Evolutionary conservation across 2,888 invertebrate genomes (phyloP), one percentile per base, ranked within the genome.

Genomic region (Tortrix viridana): DNA sequence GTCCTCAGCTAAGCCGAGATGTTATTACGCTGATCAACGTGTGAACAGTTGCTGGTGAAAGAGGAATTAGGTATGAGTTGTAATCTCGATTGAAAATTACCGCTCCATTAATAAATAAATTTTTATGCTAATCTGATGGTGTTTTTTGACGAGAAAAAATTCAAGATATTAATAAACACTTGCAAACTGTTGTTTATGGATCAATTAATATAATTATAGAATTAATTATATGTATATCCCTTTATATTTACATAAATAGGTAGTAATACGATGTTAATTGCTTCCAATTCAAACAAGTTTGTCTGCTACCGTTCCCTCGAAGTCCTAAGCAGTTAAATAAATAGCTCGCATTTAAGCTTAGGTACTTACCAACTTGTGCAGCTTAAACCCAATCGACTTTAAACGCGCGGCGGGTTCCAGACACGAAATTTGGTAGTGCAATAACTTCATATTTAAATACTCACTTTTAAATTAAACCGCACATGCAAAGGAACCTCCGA

Each of bases 401-500:
- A n/a, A 38, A n/a, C n/a, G n/a, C n/a, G n/a, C n/a, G 44, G 38
- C 44, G 56, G 50, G 12, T 12, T 12, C n/a, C 37, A n/a, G 44
- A 62, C 55, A 50, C 61, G 38, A 50, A 19, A 37, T 50, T 19
- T 19, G 19, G 19, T 19, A 9, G 32, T 32, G 12, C 43, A 53
- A n/a, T 58, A 58, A 63, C 48, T 58, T 53, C 47, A 22, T 49
- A 41, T 57, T 41, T 48, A 58, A 53, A 47, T 26, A 58, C 58
- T 58, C 46, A 58, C 58, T 48, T 58, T 43, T 58, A 58, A 63
- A 63, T 63, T 41, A 58, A 58, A 53, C 57, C 47, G 37, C 52
- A 46, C 63, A 58, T 58, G 57, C 50, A 47, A 62, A 57, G 47
- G 37, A 63, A 63, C 57, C 58, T 47, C 41, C 41, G 47, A 20